Conservation (phyloP, 2,888 invertebrate genomes). For the Ferrisia virgata region DNA sequence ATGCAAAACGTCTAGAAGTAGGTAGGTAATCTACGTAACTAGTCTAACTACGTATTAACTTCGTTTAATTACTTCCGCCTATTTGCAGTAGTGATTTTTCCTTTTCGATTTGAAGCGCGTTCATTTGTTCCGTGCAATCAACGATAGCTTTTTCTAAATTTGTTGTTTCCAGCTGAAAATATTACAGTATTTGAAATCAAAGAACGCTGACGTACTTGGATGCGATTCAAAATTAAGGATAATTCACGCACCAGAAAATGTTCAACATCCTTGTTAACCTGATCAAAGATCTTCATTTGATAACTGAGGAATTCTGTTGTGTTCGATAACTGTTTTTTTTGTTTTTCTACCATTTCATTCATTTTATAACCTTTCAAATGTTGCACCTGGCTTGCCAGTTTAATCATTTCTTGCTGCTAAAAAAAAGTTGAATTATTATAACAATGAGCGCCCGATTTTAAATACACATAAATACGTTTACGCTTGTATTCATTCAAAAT, state of each 20-base stretch:
- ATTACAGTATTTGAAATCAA: too few relatives aligned
- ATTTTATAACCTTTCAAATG: conserved; percentile 9
- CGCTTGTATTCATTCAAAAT: too few relatives aligned
- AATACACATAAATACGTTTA: too few relatives aligned
- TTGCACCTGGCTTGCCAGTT: not conserved
- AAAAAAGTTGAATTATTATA: not conserved
- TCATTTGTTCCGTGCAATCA: not conserved
- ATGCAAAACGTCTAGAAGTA: too few relatives aligned
- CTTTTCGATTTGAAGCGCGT: not conserved
- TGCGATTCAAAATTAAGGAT: not conserved
- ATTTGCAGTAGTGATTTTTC: not conserved
- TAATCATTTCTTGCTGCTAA: not conserved
- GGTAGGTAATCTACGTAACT: too few relatives aligned
- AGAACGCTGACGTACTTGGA: too few relatives aligned
- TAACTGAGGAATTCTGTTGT: not conserved
- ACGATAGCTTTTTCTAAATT: not conserved
- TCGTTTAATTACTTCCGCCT: not conserved
- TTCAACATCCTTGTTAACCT: not conserved
- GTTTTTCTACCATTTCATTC: not conserved
- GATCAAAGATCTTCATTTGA: not conserved
- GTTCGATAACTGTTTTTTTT: not conserved
- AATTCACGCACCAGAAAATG: not conserved
- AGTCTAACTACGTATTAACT: too few relatives aligned
- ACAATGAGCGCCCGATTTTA: too few relatives aligned
- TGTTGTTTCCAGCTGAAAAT: not conserved